Conservation (phyloP, 2,888 invertebrate genomes). For the Epirrita christyi region DNA sequence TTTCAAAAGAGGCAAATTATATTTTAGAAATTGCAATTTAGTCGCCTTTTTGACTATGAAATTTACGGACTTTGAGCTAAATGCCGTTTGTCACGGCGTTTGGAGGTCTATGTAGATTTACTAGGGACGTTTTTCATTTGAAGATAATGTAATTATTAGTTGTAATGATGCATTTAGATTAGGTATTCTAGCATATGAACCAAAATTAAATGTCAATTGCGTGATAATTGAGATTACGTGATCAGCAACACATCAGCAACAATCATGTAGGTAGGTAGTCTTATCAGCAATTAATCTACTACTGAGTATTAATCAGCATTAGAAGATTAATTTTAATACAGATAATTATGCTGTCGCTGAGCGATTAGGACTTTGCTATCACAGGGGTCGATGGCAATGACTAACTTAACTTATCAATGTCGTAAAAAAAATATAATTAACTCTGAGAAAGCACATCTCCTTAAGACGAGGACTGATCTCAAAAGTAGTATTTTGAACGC, state of each 20-base stretch:
- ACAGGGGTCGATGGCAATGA: neutral
- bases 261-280: neutral
- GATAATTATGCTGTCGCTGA: conserved; percentile 1
- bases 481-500: no score
- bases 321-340: neutral
- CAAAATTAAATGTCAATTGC: neutral
- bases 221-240: neutral
- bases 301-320: neutral
- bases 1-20: no score
- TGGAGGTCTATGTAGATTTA: no score
- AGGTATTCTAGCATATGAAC: neutral
- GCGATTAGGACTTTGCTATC: neutral
- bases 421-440: no score
- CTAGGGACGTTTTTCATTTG: no score
- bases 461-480: no score
- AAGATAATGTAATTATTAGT: no score
- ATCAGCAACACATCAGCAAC: neutral
- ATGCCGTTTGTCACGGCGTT: no score
- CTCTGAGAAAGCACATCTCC: no score
- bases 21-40: no score
- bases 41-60: no score
- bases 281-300: conserved; percentile 2
- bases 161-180: no score
- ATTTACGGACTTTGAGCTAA: neutral
- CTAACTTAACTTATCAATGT: neutral